These are phyloP conservation scores for Oostethus manadensis DNA, from an alignment of 2,113 vertebrate species.

Conservation along the genomic window DNA sequence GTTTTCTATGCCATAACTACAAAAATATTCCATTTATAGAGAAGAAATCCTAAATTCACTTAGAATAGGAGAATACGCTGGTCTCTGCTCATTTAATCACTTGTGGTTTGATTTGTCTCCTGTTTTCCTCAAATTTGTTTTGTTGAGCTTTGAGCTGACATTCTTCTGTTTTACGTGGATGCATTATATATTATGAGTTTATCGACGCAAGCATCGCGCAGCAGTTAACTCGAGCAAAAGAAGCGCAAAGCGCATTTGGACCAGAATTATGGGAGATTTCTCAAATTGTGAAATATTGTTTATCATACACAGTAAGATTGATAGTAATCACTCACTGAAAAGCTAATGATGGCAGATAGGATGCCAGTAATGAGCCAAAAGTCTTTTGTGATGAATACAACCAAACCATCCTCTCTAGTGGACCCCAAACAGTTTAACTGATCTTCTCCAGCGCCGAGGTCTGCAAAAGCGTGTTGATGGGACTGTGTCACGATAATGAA, in stretches of 20 bases:
- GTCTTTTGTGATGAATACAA: slow-evolving; percentile 15
- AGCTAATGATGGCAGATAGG: not conserved
- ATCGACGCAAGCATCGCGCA: too few species aligned
- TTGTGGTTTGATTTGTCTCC: too few species aligned
- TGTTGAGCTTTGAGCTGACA: too few species aligned
- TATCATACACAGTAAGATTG: not conserved
- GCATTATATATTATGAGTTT: too few species aligned
- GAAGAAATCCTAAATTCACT: too few species aligned
- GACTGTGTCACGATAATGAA: slow-evolving; percentile 62
- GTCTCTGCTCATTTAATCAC: too few species aligned
- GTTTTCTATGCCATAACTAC: too few species aligned
- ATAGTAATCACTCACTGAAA: slow-evolving; percentile 1
- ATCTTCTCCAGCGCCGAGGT: slow-evolving; percentile 29
- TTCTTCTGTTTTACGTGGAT: too few species aligned
- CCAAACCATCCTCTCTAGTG: slow-evolving; percentile 24
- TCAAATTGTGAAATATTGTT: not conserved
- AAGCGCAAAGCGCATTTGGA: not conserved
- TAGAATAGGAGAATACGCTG: too few species aligned
- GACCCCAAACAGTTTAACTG: slow-evolving; percentile 33
- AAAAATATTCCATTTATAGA: too few species aligned
- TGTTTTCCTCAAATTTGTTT: too few species aligned
- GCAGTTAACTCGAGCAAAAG: too few species aligned
- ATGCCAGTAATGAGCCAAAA: slow-evolving; percentile 9
- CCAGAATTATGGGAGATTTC: not conserved
- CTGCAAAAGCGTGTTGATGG: slow-evolving; percentile 51